phyloP scores from a whole-genome alignment of 1,140 invertebrate genomes.

The Leucophenga varia region DNA sequence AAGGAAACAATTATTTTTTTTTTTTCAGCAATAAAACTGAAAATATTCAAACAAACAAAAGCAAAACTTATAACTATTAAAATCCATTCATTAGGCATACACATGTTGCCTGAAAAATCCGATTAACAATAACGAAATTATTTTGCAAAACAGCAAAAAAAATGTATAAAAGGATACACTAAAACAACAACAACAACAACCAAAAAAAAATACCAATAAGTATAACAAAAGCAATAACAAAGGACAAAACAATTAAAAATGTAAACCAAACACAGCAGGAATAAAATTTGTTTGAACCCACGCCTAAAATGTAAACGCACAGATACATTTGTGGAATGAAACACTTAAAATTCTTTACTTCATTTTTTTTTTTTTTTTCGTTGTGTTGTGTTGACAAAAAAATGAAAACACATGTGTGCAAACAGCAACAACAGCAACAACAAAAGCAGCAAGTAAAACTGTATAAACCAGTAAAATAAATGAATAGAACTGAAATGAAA shows the following conservation, averaged over 20 bases:
- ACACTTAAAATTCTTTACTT: slow-evolving; percentile 30
- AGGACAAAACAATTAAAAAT: slow-evolving; percentile 33
- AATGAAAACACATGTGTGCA: slow-evolving; percentile 52
- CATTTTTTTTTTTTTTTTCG: slow-evolving; percentile 18
- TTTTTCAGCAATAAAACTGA: too few species aligned
- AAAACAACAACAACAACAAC: slow-evolving; percentile 7
- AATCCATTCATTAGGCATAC: too few species aligned
- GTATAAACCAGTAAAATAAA: slow-evolving; percentile 14
- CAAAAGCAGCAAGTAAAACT: slow-evolving; percentile 2
- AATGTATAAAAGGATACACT: slow-evolving; percentile 21
- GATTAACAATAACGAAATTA: too few species aligned
- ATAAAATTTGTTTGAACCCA: slow-evolving; percentile 50
- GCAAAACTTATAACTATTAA: too few species aligned
- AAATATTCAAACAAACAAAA: too few species aligned
- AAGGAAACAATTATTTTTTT: too few species aligned
- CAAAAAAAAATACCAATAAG: slow-evolving; percentile 5
- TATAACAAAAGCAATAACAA: not conserved
- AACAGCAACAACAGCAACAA: slow-evolving; percentile 22
- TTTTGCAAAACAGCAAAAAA: not conserved
- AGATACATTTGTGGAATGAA: slow-evolving; percentile 31
- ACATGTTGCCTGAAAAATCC: too few species aligned
- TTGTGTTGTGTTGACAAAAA: slow-evolving; percentile 33
- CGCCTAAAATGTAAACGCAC: slow-evolving; percentile 4
- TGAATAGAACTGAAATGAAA: too few species aligned
- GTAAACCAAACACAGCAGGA: slow-evolving; percentile 34